These are phyloP conservation scores for Gobionotothen gibberifrons DNA, from an alignment of 2,797 vertebrate genomes.

Conservation along the genomic window DNA sequence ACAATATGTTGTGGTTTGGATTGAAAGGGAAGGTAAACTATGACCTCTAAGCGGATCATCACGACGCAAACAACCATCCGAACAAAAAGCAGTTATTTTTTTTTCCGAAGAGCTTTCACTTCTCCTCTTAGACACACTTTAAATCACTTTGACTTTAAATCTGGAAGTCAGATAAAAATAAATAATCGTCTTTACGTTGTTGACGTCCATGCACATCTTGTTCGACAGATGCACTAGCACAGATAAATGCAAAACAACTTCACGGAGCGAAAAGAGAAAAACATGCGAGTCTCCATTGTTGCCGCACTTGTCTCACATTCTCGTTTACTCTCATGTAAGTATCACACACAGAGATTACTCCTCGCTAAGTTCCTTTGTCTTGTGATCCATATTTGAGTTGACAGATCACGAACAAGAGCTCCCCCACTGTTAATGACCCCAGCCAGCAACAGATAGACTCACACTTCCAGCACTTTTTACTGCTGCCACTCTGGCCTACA, in stretches of 20 bases:
- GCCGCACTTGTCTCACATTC: slow-evolving; percentile 80
- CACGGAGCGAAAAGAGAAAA: slow-evolving; percentile 45
- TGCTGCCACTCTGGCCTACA: slow-evolving; percentile 63
- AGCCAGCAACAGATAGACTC: slow-evolving; percentile 73
- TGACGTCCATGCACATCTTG: slow-evolving; percentile 37
- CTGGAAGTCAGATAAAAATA: slow-evolving; percentile 7
- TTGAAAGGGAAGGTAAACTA: slow-evolving; percentile 35
- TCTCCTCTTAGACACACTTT: slow-evolving; percentile 23
- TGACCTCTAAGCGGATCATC: slow-evolving; percentile 55
- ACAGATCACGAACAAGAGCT: slow-evolving; percentile 82
- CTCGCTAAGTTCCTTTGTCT: slow-evolving; percentile 85
- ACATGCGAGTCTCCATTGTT: slow-evolving; percentile 64
- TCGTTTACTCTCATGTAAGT: slow-evolving; percentile 80
- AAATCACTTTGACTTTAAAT: slow-evolving; percentile 34
- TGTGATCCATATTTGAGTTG: slow-evolving; percentile 84
- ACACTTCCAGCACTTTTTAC: slow-evolving; percentile 63
- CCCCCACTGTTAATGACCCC: slow-evolving; percentile 79
- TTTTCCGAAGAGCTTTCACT: slow-evolving; percentile 4
- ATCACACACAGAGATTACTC: slow-evolving; percentile 84
- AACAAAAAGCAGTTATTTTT: slow-evolving; percentile 15
- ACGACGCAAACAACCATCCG: slow-evolving; percentile 30
- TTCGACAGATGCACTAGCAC: slow-evolving; percentile 66
- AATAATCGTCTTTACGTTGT: slow-evolving; percentile 72
- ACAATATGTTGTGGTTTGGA: slow-evolving; percentile 38
- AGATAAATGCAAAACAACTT: slow-evolving; percentile 53